A percentile compares a stretch with the other conserved stretches of the same genome.
Conservation (phyloP, 2,888 invertebrate species). For the Pyrrhosoma nymphula region DNA sequence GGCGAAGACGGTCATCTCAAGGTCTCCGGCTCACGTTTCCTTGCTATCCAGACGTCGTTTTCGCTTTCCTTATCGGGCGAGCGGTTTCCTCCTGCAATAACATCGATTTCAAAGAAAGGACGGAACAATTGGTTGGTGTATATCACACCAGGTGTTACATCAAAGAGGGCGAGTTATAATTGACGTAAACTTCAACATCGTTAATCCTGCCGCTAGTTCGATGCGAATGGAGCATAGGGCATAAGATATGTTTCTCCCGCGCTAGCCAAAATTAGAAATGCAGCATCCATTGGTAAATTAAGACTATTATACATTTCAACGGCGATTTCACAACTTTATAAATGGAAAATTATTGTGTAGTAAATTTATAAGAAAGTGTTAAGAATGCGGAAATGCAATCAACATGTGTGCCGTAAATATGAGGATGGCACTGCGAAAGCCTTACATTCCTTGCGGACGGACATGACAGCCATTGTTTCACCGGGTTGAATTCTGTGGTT, state of each 20-base stretch:
- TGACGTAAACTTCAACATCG: background rate
- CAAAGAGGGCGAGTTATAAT: background rate
- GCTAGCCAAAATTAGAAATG: too few relatives aligned
- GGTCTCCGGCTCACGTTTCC: background rate
- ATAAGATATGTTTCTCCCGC: background rate
- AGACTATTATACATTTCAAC: too few relatives aligned
- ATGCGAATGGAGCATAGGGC: background rate
- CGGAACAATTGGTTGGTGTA: background rate
- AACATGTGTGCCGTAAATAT: too few relatives aligned
- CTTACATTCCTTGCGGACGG: too few relatives aligned
- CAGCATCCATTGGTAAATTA: too few relatives aligned
- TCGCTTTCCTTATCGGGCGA: background rate
- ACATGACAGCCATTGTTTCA: too few relatives aligned
- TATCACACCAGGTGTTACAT: background rate
- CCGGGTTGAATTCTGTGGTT: too few relatives aligned
- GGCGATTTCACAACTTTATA: too few relatives aligned
- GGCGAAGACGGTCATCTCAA: background rate
- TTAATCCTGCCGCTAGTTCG: background rate
- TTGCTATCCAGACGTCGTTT: background rate
- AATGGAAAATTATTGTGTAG: too few relatives aligned
- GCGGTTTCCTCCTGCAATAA: background rate
- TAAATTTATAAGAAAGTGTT: background rate
- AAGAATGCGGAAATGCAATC: background rate
- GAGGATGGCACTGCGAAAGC: too few relatives aligned
- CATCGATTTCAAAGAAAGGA: background rate